These are phyloP conservation scores for Alca torda DNA, from an alignment of 2,797 vertebrate genomes.

Conservation along the genomic window DNA sequence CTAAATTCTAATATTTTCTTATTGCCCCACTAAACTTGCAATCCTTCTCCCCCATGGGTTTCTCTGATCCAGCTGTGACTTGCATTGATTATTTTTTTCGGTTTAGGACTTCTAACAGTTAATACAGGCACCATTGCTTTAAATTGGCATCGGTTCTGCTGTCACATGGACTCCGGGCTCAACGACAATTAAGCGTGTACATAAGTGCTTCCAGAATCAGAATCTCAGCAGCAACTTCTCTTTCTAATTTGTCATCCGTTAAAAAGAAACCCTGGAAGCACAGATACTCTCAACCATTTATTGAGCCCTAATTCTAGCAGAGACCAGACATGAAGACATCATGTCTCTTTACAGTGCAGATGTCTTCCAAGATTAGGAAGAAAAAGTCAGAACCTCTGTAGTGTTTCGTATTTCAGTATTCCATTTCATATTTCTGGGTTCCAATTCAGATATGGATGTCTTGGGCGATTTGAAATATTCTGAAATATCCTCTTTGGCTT, in stretches of 20 bases:
- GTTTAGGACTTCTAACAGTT: not conserved
- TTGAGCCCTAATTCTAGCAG: not conserved
- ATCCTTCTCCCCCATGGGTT: not conserved
- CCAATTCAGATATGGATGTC: not conserved
- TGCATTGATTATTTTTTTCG: not conserved
- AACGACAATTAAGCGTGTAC: not conserved
- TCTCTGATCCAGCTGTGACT: not conserved
- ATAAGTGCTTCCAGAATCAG: not conserved
- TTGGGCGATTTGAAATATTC: not conserved
- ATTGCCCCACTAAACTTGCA: not conserved
- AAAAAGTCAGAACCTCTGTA: not conserved
- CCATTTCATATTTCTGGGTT: not conserved
- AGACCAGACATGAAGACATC: not conserved
- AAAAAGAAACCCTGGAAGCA: not conserved
- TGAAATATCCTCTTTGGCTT: not conserved
- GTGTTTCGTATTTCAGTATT: not conserved
- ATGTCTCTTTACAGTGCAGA: not conserved
- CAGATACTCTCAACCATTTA: not conserved
- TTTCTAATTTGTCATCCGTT: not conserved
- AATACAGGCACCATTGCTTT: not conserved
- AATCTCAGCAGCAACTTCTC: not conserved
- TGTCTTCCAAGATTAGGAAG: not conserved
- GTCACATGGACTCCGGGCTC: not conserved
- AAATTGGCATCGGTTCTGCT: not conserved
- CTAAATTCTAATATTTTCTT: slow-evolving; percentile 1